A percentile compares a stretch with the other conserved stretches of the same genome.
Evolutionary conservation across 2,797 vertebrate genomes (phyloP).

Genomic region (Mormyrus proboscirostris): DNA sequence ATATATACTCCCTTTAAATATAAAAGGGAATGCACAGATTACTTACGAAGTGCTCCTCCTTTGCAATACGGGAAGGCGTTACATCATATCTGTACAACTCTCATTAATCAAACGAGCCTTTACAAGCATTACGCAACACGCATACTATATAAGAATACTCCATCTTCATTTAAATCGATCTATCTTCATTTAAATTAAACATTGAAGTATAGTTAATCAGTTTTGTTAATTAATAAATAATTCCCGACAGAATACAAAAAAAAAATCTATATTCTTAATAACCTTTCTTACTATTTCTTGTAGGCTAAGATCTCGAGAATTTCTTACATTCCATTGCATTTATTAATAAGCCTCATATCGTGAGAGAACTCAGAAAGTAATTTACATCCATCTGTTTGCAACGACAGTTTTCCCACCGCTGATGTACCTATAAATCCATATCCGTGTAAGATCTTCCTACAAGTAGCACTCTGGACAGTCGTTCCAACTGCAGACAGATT

Average conservation of each 20-base stretch:
- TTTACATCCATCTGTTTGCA: not conserved
- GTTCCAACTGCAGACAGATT: not conserved
- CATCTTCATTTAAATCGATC: not conserved
- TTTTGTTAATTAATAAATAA: not conserved
- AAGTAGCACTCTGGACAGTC: not conserved
- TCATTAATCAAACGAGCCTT: not conserved
- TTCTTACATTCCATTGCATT: not conserved
- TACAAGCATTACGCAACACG: not conserved
- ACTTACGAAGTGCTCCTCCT: constrained; percentile 2
- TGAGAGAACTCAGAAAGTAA: not conserved
- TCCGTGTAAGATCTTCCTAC: not conserved
- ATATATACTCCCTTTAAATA: not conserved
- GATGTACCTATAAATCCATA: not conserved
- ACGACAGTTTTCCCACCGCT: not conserved
- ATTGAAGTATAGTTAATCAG: not conserved
- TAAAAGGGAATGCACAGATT: not conserved
- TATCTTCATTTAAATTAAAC: not conserved
- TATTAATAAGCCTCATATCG: not conserved
- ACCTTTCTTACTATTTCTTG: not conserved
- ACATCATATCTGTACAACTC: not conserved
- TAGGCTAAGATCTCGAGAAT: not conserved
- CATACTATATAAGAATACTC: not conserved
- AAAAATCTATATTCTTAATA: not conserved
- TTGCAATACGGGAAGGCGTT: not conserved
- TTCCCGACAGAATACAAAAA: not conserved